Percentiles rank a stretch among this genome's conserved stretches.
Evolutionary conservation across 2,113 vertebrate genomes (phyloP).

Genomic region (Otus sunia): DNA sequence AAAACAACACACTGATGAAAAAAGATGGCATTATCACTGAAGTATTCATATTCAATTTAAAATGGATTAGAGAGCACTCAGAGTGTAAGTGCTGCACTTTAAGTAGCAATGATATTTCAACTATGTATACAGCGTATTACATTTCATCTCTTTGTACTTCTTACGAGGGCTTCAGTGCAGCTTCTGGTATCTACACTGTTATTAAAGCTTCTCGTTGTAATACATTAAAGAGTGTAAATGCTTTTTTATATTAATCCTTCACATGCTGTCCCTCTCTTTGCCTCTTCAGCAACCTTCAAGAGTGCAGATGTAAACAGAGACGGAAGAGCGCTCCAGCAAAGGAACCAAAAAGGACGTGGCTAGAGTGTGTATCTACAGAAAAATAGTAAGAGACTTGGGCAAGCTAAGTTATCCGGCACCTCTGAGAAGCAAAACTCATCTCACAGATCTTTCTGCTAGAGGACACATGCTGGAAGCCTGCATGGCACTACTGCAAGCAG

Average conservation of each 20-base stretch:
- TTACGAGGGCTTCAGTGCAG: not conserved
- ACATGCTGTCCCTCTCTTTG: not conserved
- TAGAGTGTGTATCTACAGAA: not conserved
- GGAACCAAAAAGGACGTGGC: not conserved
- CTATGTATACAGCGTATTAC: not conserved
- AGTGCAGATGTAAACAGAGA: not conserved
- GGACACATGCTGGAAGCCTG: not conserved
- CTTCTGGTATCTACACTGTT: not conserved
- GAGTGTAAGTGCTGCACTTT: constrained; percentile 3
- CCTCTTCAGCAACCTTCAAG: not conserved
- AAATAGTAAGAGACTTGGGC: rapidly evolving
- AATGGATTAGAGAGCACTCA: constrained; percentile 36
- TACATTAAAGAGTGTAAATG: not conserved
- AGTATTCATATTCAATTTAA: constrained; percentile 25
- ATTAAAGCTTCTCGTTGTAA: not conserved
- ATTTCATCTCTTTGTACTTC: not conserved
- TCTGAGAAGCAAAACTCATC: not conserved
- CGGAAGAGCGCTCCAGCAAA: not conserved
- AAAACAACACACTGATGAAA: not conserved
- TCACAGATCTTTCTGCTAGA: not conserved
- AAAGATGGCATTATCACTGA: not conserved
- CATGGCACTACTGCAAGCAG: not conserved
- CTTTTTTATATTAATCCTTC: not conserved
- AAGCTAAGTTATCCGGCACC: not conserved
- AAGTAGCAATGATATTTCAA: constrained; percentile 3